Conservation (phyloP, 2,113 vertebrate species). For the Colistium nudipinnis region DNA sequence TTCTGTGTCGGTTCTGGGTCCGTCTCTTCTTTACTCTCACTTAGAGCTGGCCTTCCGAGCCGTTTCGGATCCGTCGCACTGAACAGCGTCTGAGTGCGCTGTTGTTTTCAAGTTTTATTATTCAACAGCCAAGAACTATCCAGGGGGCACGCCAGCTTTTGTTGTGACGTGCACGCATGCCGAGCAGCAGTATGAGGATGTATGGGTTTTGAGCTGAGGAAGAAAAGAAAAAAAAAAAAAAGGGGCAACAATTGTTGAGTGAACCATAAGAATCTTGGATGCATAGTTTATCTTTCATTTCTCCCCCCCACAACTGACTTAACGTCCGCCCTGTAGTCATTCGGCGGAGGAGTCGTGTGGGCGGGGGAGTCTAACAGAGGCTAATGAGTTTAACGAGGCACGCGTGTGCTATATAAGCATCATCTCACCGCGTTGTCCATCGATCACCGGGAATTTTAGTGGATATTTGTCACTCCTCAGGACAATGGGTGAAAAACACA, state of each 20-base stretch:
- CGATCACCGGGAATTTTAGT: constrained; percentile 52
- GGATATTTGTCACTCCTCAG: constrained; percentile 36
- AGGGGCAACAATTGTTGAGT: constrained; percentile 22
- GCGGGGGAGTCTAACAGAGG: constrained; percentile 36
- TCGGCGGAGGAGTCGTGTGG: constrained; percentile 50
- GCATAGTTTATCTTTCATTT: constrained; percentile 39
- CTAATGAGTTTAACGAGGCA: constrained; percentile 66
- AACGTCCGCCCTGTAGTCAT: constrained; percentile 35
- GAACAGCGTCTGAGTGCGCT: constrained; percentile 40
- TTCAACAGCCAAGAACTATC: constrained; percentile 26
- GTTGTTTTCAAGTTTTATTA: constrained; percentile 24
- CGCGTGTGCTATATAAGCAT: constrained; percentile 39
- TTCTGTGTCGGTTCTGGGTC: constrained; percentile 43
- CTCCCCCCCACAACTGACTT: constrained; percentile 30
- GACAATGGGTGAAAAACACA: constrained; percentile 36
- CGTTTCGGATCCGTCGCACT: constrained; percentile 36
- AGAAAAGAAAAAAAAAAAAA: no score
- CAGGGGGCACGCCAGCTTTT: constrained; percentile 27
- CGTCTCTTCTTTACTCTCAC: constrained; percentile 28
- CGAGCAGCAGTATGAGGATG: constrained; percentile 12
- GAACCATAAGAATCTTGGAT: constrained; percentile 39
- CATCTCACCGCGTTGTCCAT: constrained; percentile 34
- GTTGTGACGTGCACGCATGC: constrained; percentile 20
- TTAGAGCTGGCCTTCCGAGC: constrained; percentile 53
- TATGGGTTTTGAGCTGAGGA: constrained; percentile 25